Conservation (phyloP, 2,888 invertebrate genomes). For the Lasioglossum figueresi region DNA sequence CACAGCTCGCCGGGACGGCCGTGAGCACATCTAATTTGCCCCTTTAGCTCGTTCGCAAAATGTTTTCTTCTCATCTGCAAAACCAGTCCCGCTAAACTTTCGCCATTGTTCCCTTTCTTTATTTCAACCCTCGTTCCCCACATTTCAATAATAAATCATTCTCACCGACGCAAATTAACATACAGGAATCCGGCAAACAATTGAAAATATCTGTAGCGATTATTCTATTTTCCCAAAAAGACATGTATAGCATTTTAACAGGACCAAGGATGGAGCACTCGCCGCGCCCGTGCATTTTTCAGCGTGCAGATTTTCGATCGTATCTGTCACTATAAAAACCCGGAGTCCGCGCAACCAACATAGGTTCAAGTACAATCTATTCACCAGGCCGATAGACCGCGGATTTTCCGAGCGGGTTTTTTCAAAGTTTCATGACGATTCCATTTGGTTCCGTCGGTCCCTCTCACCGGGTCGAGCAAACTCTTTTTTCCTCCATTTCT, state of each 20-base stretch:
- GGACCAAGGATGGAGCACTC: not conserved
- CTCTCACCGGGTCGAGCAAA: not conserved
- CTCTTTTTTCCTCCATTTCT: not conserved
- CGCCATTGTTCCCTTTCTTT: not conserved
- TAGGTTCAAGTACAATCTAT: not conserved
- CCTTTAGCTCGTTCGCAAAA: not conserved
- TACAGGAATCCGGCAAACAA: not conserved
- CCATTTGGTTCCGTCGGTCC: not conserved
- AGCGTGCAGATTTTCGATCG: not conserved
- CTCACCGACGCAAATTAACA: not conserved
- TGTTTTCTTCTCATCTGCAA: not conserved
- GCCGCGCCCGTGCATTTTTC: not conserved
- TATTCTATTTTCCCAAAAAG: not conserved
- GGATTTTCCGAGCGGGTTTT: not conserved
- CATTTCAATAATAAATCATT: not conserved
- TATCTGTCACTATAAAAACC: not conserved
- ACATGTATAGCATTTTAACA: not conserved
- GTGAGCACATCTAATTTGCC: constrained; percentile 16
- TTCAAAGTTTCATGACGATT: constrained; percentile 1
- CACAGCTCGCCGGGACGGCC: constrained; percentile 7
- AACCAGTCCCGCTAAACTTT: not conserved
- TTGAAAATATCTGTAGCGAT: not conserved
- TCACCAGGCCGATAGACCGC: not conserved
- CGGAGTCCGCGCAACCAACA: not conserved
- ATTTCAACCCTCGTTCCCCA: not conserved